Base-by-base conservation (phyloP, 1,140 invertebrate genomes). In the Pachypeltis micranthus region DNA sequence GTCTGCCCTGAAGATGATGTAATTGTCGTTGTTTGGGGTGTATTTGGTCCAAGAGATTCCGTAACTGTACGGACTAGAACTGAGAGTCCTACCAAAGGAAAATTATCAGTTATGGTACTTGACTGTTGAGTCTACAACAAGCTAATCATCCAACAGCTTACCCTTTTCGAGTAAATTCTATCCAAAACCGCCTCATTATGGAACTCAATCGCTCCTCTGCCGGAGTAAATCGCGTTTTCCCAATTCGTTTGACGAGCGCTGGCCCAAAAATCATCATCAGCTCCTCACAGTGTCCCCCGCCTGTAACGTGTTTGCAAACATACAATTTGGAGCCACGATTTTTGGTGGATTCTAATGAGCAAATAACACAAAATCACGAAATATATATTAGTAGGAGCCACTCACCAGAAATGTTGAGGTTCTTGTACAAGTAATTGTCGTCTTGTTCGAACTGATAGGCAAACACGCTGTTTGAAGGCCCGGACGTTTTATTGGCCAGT, bases 221-320 rank as follows among this genome's bases (percentile, higher is more conserved):
- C 26, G 71, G 67, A 24, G 75, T 79, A 25, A 83, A 77, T 21
- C 79, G 70, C 47, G 82, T 73, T 29, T 81, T 74, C 1, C 78
- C 76, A 62, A 81, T 71, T 73, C 83, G 81, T 60, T 82, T 79
- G 65, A 84, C 80, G 4, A 84, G 71, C 16, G 79, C 75, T 26
- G 84, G 81, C 16, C 85, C 85, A 59, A 86, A 76, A 23, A 86
- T 69, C 25, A 84, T 78, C 2, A 85, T 72, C 60, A 86, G 72
- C 68, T 86, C 83, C 0, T 82, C 75, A 26, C 82, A 80, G 68
- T 85, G 81, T 0, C 78, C 76, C 23, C 83, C 80, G 24, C 80
- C 80, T 81, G 60, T 25, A 61, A 57, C n/a, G n/a, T 21, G 56
- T 4, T 4, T n/a, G 44, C 54, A 39, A 21, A 26, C 34, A 59